Conservation (phyloP, 2,113 vertebrate species). For the Bolborhynchus lineola region DNA sequence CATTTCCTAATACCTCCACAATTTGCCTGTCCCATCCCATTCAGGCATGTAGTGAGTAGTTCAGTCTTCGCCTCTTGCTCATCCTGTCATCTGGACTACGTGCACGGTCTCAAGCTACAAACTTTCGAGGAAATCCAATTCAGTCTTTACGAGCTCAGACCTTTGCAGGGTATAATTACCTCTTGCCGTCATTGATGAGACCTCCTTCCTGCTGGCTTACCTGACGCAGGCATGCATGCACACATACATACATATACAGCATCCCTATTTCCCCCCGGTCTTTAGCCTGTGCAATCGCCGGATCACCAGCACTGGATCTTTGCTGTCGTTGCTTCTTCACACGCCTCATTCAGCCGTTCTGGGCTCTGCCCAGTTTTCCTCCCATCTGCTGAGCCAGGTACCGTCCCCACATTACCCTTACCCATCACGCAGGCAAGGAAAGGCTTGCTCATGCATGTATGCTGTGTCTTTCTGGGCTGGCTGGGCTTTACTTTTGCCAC, state of each 20-base stretch:
- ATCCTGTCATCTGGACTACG: fast-evolving
- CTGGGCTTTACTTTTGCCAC: not conserved
- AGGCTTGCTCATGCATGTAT: fast-evolving
- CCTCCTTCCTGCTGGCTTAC: conserved; percentile 4
- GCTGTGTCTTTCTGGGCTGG: not conserved
- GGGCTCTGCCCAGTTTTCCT: not conserved
- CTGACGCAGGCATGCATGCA: not conserved
- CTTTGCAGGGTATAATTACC: conserved; percentile 52
- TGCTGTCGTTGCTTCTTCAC: not conserved
- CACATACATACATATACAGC: not conserved
- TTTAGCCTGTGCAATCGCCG: not conserved
- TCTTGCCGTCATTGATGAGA: not conserved
- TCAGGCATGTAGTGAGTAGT: not conserved
- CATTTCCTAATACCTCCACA: not conserved
- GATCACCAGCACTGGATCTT: not conserved
- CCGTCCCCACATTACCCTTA: fast-evolving
- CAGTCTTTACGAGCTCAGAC: conserved; percentile 2
- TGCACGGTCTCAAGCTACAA: not conserved
- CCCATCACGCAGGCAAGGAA: not conserved
- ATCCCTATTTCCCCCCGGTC: not conserved
- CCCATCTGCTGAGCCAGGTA: not conserved
- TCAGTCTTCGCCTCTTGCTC: not conserved
- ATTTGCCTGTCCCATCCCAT: not conserved
- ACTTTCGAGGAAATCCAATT: conserved; percentile 31
- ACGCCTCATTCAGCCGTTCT: not conserved